phyloP scores from a whole-genome alignment of 2,797 vertebrate species.

The Myripristis murdjan region DNA sequence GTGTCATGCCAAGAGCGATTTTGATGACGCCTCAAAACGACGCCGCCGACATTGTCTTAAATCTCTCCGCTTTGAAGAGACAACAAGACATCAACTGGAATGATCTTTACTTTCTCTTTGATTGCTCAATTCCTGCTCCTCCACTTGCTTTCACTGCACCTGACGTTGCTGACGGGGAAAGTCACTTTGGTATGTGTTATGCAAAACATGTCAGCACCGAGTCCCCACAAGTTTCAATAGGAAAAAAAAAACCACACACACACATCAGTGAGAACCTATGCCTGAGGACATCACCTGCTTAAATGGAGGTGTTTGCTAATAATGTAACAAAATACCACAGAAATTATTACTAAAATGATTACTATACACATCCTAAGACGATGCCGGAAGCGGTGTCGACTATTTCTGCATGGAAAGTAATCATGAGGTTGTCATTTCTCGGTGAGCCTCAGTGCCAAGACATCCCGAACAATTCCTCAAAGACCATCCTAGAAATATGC shows the following conservation, averaged over 20 bases:
- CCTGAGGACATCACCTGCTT: constrained; percentile 29
- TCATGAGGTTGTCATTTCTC: neutral
- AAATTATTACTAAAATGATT: neutral
- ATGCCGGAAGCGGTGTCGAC: neutral
- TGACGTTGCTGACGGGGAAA: constrained; percentile 33
- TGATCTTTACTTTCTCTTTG: constrained; percentile 31
- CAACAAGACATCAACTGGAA: neutral
- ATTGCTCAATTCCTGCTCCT: constrained; percentile 49
- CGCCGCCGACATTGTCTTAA: neutral
- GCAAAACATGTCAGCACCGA: constrained; percentile 37
- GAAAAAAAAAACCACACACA: neutral
- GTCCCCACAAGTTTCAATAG: constrained; percentile 39
- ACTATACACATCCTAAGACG: neutral
- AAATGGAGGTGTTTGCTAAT: constrained; percentile 10
- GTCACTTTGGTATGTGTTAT: constrained; percentile 40
- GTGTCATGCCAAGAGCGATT: neutral
- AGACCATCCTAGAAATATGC: neutral
- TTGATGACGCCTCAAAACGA: constrained; percentile 15
- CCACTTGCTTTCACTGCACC: constrained; percentile 48
- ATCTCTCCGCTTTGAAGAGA: constrained; percentile 18
- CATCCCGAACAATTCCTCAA: neutral
- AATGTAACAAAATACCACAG: neutral
- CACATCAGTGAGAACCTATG: neutral
- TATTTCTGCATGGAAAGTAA: constrained; percentile 2
- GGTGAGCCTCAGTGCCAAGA: constrained; percentile 1